Evolutionary conservation across 2,888 invertebrate species (phyloP), one percentile per base, ranked within the genome.

Genomic region (Amorpha juglandis): DNA sequence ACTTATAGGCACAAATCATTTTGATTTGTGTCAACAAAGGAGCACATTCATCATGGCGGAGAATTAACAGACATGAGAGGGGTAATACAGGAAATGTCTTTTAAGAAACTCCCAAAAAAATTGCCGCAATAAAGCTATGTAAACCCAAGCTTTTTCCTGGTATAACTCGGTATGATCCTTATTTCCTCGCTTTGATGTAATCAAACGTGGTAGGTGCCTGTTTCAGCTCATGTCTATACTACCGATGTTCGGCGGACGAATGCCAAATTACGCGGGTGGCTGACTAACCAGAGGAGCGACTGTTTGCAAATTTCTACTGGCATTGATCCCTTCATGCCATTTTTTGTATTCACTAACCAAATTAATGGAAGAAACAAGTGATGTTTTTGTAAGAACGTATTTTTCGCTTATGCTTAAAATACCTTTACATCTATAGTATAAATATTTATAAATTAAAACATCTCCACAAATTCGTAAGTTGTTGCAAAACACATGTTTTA

Each of bases 181-280:
- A 16, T 33, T 33, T 63, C 48, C 6, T 47, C n/a, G 1, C 16
- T 27, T 47, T 27, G 45, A 47, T 9, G 63, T 8, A 27, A 19
- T 27, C 48, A 47, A 48, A 33, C 47, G 48, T 33, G 27, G 8
- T 21, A 63, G 33, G 27, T n/a, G 48, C 45, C 27, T 48, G 48
- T 48, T 63, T 63, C 27, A n/a, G 27, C 73, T 78, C 74, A 73
- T 78, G 79, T 77, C 80, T n/a, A n/a, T n/a, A 76, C 73, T 75
- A 76, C 75, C 71, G 74, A 67, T 69, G 67, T 63, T 72, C 74
- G 76, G 65, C 72, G 78, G 70, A 71, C 76, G 79, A 80, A 82
- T 83, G 80, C 75, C 72, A 77, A 79, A 82, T 82, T 76, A 79
- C 75, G 67, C 74, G 75, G 77, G 75, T 77, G 77, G 70, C 69